Evolutionary conservation across 2,888 invertebrate species (phyloP), one percentile per base, ranked within the genome.

Genomic region (Cryptocephalus moraei): DNA sequence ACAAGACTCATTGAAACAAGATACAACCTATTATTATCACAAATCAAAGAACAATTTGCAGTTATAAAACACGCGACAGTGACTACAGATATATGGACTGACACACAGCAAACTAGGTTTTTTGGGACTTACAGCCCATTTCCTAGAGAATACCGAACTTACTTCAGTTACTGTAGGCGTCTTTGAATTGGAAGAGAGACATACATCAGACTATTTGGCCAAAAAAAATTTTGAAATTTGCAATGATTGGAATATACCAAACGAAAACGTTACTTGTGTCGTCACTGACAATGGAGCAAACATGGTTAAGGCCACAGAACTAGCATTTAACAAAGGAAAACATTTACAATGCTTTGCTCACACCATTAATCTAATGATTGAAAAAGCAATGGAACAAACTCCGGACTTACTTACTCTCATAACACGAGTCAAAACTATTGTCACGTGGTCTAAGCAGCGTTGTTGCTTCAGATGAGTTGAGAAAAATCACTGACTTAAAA

Each of bases 271-370:
- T 34, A 41, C 38, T 13, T 43, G 39, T 13, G 36, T 47, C 1
- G 39, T 49, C 9, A 45, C 49, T 11, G 46, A 46, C 40, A 33
- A 11, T 9, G 49, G 33, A 12, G 39, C 36, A 4, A 49, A 46
- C 22, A 43, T 49, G 39, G 46, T 46, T 32, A 32, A 14, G n/a
- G 41, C 33, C 13, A 36, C 43, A 4, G 39, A 49, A n/a, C 39
- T 39, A 22, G 11, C 43, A 13, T 44, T 47, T 39, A 44, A 41
- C n/a, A 39, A 47, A 44, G 44, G 34, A 8, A 33, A n/a, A 43
- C 54, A 56, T 48, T 40, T 55, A 10, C 53, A 48, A 9, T 57
- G 54, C 32, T 56, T 55, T 49, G 54, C 56, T 6, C 56, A 58
- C 38, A 53, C 48, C 8, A 10, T 53, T n/a, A 53, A 53, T 41